These are phyloP conservation scores for Micronisus gabar DNA, from an alignment of 2,113 vertebrate species.

Conservation along the genomic window DNA sequence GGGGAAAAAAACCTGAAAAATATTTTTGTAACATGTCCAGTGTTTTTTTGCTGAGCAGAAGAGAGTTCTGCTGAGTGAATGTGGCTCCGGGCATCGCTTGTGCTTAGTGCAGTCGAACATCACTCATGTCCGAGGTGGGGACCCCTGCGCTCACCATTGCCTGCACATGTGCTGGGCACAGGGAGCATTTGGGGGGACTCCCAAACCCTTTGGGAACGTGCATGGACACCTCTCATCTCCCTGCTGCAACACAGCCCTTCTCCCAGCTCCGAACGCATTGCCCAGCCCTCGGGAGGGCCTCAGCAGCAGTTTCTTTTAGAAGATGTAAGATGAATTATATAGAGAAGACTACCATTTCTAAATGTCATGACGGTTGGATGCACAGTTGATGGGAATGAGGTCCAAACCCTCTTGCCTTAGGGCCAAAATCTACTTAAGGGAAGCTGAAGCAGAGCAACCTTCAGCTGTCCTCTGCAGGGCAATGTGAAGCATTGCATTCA, in stretches of 20 bases:
- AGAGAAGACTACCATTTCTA: background rate
- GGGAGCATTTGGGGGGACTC: background rate
- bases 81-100: accelerated
- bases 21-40: background rate
- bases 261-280: background rate
- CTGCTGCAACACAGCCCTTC: background rate
- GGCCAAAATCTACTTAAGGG: background rate
- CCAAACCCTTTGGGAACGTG: accelerated
- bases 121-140: accelerated
- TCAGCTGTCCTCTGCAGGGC: background rate
- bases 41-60: background rate
- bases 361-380: background rate
- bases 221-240: background rate
- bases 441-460: background rate
- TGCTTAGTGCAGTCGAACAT: background rate
- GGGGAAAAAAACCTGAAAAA: background rate
- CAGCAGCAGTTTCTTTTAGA: background rate
- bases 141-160: accelerated
- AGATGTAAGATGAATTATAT: background rate
- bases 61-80: background rate
- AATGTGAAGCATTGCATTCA: background rate
- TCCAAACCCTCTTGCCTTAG: background rate
- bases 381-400: background rate
- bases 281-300: background rate
- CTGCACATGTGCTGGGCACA: background rate